Evolutionary conservation across 2,888 invertebrate species (phyloP), one percentile per base, ranked within the genome.

Genomic region (Keiferia lycopersicella): DNA sequence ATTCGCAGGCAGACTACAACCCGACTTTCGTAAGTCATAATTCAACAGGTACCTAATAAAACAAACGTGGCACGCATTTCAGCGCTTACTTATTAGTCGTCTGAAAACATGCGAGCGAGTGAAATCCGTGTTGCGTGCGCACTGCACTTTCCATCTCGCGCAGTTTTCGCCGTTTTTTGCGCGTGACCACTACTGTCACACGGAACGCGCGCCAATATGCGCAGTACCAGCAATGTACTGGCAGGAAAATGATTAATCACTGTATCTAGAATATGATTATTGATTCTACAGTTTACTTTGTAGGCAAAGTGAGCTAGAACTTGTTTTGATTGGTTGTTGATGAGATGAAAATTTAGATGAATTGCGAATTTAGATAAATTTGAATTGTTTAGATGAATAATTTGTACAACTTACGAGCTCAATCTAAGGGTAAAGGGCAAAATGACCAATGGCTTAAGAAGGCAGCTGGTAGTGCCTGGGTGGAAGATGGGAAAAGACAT

Each of bases 71-170:
- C n/a, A 34, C 56, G 56, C 26, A 34, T 26, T 56, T 56, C 56
- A 56, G 56, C 18, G 30, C 14, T 34, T 34, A 56, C 14, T 34
- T 34, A 56, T 56, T 56, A 26, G 34, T 67, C 63, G 66, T 65
- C 74, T 74, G 77, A 79, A 77, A 76, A 73, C 67, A 65, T 64
- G 79, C 78, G 56, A 56, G 66, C 71, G 75, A 82, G 83, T 81
- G 83, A 81, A 85, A 84, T 78, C 77, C 73, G 68, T 1, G 71
- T 81, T 73, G 83, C 85, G 82, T 84, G 88, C 75, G 69, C 77
- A 87, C 87, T 87, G 69, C 77, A 87, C 87, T 87, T 87, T 88
- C 87, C 86, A 84, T 88, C 87, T 88, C 86, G 78, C 74, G 79
- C 75, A 70, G 72, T 74, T 75, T 76, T 77, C 75, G 76, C 72